A percentile compares a stretch with the other conserved stretches of the same genome.
These are phyloP conservation scores for Cryptoblepharus egeriae DNA, from an alignment of 2,797 vertebrate species.

Conservation along the genomic window DNA sequence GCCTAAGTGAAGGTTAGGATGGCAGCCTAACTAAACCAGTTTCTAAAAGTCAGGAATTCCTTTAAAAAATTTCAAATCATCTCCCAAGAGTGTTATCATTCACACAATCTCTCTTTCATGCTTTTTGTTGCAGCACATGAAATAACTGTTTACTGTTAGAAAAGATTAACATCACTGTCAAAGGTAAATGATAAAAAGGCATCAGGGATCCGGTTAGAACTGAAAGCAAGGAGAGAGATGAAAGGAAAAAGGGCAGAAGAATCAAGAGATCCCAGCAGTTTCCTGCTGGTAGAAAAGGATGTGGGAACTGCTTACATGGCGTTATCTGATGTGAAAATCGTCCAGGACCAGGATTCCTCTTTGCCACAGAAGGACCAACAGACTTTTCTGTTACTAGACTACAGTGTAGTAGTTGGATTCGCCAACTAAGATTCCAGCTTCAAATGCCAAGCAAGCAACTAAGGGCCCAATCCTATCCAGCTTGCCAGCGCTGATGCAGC, in stretches of 20 bases:
- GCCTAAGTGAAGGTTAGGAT: too few species aligned
- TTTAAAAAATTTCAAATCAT: neutral
- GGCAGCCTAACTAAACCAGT: neutral
- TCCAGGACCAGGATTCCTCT: neutral
- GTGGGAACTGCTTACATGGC: neutral
- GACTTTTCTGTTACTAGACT: neutral
- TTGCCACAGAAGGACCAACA: neutral
- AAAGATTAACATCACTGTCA: neutral
- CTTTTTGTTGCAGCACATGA: neutral
- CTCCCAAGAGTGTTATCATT: neutral
- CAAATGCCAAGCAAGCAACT: neutral
- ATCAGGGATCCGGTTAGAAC: neutral
- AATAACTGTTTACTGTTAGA: neutral
- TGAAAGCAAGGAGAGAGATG: neutral
- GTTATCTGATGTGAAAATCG: neutral
- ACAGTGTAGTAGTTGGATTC: neutral
- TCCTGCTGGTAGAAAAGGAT: neutral
- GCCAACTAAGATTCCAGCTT: neutral
- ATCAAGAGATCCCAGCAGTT: neutral
- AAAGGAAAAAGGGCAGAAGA: neutral
- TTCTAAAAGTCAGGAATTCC: neutral
- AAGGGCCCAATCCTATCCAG: too few species aligned
- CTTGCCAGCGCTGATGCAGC: too few species aligned
- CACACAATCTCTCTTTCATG: neutral
- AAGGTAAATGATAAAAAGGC: neutral